Conservation (phyloP, 2,888 invertebrate species). For the Tridacna gigas region DNA sequence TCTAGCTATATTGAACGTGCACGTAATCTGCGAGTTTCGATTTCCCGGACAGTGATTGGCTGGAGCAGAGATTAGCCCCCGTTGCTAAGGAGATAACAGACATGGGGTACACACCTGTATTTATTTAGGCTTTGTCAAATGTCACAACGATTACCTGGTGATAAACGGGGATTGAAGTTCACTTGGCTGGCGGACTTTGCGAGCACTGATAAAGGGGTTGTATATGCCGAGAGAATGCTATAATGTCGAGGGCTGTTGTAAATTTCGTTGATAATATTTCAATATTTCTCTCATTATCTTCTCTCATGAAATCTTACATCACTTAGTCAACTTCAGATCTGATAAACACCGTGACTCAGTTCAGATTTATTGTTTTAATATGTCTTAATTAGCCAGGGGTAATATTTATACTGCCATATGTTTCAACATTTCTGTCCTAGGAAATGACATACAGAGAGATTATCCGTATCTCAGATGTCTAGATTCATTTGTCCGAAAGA, state of each 20-base stretch:
- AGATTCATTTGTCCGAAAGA: too few species aligned
- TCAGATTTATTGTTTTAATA: slow-evolving; percentile 48
- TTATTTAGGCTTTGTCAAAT: slow-evolving; percentile 62
- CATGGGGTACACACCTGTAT: slow-evolving; percentile 61
- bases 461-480: too few species aligned
- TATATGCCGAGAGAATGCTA: slow-evolving; percentile 23
- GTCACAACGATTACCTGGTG: slow-evolving; percentile 59
- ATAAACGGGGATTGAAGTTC: slow-evolving; percentile 63
- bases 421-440: not conserved
- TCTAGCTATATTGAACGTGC: slow-evolving; percentile 37
- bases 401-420: not conserved
- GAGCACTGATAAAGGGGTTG: slow-evolving; percentile 44
- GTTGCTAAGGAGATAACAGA: slow-evolving; percentile 58
- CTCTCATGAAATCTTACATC: slow-evolving; percentile 56
- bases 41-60: slow-evolving; percentile 49
- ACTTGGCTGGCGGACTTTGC: slow-evolving; percentile 58
- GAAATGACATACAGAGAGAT: too few species aligned
- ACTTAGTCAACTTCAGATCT: slow-evolving; percentile 40
- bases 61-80: slow-evolving; percentile 29
- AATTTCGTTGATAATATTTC: slow-evolving; percentile 60
- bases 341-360: slow-evolving; percentile 30
- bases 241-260: slow-evolving; percentile 49
- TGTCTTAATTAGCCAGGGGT: not conserved
- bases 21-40: slow-evolving; percentile 48
- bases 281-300: slow-evolving; percentile 61